A percentile compares a stretch with the other conserved stretches of the same genome.
phyloP scores from a whole-genome alignment of 2,888 invertebrate genomes.

The Lordiphosa fenestrarum region DNA sequence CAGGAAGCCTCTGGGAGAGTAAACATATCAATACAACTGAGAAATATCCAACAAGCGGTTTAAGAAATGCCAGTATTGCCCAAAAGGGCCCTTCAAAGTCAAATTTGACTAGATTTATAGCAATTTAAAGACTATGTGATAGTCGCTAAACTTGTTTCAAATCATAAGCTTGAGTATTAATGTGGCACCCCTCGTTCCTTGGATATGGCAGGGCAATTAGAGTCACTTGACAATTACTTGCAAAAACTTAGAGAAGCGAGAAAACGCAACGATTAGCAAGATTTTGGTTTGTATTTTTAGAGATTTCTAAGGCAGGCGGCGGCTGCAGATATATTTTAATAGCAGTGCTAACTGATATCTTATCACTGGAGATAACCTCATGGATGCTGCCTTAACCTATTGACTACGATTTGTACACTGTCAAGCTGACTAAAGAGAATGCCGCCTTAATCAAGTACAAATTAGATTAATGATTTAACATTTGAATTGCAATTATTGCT shows the following conservation, averaged over 20 bases:
- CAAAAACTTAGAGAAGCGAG: constrained; percentile 38
- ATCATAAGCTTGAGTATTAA: constrained; percentile 3
- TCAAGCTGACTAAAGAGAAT: too few species aligned
- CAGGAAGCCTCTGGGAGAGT: too few species aligned
- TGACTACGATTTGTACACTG: not conserved
- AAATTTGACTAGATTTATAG: too few species aligned
- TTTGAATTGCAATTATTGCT: too few species aligned
- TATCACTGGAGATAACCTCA: not conserved
- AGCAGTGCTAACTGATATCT: constrained; percentile 2
- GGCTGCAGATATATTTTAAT: constrained; percentile 5
- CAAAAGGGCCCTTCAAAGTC: too few species aligned
- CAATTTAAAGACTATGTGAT: too few species aligned
- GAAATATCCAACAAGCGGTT: too few species aligned
- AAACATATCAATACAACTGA: too few species aligned
- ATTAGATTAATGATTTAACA: too few species aligned
- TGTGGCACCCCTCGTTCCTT: not conserved
- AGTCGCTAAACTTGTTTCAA: too few species aligned
- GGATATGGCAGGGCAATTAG: constrained; percentile 48
- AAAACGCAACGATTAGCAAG: constrained; percentile 24
- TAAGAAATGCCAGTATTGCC: too few species aligned
- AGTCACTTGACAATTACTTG: constrained; percentile 34
- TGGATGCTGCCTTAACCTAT: not conserved
- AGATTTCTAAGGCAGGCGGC: constrained; percentile 2
- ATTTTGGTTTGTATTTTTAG: constrained; percentile 9
- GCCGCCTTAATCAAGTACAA: too few species aligned